Base-by-base conservation (phyloP, 2,888 invertebrate species). In the Cenopis cana region DNA sequence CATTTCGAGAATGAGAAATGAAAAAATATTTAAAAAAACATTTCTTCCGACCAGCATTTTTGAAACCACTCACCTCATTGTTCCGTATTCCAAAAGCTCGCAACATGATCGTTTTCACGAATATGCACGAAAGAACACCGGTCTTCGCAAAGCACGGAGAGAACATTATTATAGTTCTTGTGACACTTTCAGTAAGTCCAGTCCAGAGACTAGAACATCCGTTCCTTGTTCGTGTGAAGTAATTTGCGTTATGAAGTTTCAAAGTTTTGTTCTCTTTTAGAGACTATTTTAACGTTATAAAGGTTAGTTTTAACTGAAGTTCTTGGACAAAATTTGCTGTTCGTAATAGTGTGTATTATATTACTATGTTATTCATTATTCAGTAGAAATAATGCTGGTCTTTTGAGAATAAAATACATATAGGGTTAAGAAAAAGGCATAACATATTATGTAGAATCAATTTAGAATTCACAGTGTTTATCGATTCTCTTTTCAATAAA, bases 111-210 rank as follows among this genome's bases (percentile, higher is more conserved):
- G 52, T 52, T 64, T 36, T n/a, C 64, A 54, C 52, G 52, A 52
- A 64, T n/a, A 20, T 62, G 52, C 38, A 54, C 38, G 38, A 14
- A 52, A 54, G 36, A 38, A 24, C 52, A 54, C 52, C 64, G 20
- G 52, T 54, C 64, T 38, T 54, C 52, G 52, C 50, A 38, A 52
- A 64, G 12, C 52, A 38, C 52, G 36, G 64, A 24, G 52, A 38
- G 52, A 50, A 52, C 54, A 64, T 64, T 64, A 64, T 64, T 54
- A 38, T 54, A 36, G 52, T 64, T 38, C 14, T 38, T 54, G 38
- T 24, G 64, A 38, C 64, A 64, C 64, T 54, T 64, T 64, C 52
- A 20, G 64, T 20, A 54, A 52, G 38, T 64, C 52, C n/a, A n/a
- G n/a, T n/a, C n/a, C n/a, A 54, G 38, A 36, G 64, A 64, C 52